Percentiles rank a stretch among this genome's conserved stretches.
phyloP scores from a whole-genome alignment of 2,888 invertebrate genomes.

The Drosophila merina region DNA sequence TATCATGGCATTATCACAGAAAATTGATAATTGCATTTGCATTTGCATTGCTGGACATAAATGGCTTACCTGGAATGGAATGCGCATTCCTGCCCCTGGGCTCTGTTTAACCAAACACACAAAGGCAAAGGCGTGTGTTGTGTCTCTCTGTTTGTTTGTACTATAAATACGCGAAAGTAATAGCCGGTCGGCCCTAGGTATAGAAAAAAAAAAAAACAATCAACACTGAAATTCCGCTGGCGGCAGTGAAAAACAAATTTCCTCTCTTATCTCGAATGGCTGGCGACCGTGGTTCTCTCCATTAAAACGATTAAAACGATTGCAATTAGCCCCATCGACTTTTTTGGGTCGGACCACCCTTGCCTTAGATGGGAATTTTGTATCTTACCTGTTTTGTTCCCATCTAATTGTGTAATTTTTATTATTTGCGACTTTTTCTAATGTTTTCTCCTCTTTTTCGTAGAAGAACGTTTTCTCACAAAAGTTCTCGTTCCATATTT shows the following conservation, averaged over 20 bases:
- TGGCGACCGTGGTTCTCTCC: constrained; percentile 20
- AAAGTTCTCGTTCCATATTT: neutral
- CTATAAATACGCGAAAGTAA: constrained; percentile 31
- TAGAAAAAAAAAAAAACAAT: constrained; percentile 11
- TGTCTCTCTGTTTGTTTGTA: constrained; percentile 21
- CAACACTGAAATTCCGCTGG: constrained; percentile 38
- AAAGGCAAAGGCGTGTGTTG: constrained; percentile 3
- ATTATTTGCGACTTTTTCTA: neutral
- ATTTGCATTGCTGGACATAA: constrained; percentile 5
- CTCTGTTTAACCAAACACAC: constrained; percentile 25
- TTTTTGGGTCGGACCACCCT: constrained; percentile 26
- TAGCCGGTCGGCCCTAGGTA: constrained; percentile 19
- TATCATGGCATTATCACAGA: neutral
- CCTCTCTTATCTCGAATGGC: constrained; percentile 57
- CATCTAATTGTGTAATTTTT: neutral
- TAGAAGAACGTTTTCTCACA: neutral
- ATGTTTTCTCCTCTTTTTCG: neutral
- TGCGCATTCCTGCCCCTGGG: neutral
- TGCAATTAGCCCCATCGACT: constrained; percentile 56
- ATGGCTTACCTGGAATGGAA: constrained; percentile 27
- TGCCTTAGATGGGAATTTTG: neutral
- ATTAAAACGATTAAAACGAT: constrained; percentile 57
- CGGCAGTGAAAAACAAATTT: constrained; percentile 52
- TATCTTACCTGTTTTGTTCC: neutral
- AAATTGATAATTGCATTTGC: constrained; percentile 8